Percentiles rank a stretch among this genome's conserved stretches.
Conservation (phyloP, 1,140 invertebrate genomes). For the Eurytemora carolleeae region DNA sequence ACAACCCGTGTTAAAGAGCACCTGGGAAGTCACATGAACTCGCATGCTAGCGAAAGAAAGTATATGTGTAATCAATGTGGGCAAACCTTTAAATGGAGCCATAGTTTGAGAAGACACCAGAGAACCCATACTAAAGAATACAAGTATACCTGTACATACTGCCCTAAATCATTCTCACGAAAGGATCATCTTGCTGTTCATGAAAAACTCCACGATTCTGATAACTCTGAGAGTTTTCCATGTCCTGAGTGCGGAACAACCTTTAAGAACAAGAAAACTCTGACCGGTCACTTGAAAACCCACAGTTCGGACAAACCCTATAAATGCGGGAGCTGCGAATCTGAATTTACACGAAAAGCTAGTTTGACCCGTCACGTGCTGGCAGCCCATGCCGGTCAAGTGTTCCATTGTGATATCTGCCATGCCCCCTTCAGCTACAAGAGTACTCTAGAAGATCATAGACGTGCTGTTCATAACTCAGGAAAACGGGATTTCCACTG, state of each 20-base stretch:
- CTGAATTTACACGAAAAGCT: conserved; percentile 11
- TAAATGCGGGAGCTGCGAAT: conserved; percentile 12
- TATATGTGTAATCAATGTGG: conserved; percentile 13
- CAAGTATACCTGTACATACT: conserved; percentile 5
- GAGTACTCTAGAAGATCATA: conserved; percentile 12
- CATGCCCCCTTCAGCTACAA: conserved; percentile 11
- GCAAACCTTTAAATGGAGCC: conserved; percentile 15
- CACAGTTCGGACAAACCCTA: conserved; percentile 9
- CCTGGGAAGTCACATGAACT: conserved; percentile 12
- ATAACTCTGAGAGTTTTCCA: not conserved
- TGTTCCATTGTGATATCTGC: conserved; percentile 7
- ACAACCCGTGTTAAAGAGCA: conserved; percentile 14
- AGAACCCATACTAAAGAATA: conserved; percentile 4
- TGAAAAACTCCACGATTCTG: conserved; percentile 9
- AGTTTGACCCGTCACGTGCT: conserved; percentile 12
- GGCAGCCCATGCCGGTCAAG: conserved; percentile 11
- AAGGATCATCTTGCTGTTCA: conserved; percentile 14
- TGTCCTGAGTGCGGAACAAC: conserved; percentile 10
- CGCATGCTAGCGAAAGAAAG: conserved; percentile 5
- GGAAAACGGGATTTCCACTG: conserved; percentile 9
- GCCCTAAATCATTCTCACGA: conserved; percentile 6
- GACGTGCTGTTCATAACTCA: conserved; percentile 11
- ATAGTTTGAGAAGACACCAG: conserved; percentile 10
- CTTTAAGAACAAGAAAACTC: conserved; percentile 15
- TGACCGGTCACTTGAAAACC: conserved; percentile 13